Conservation (phyloP, 64 coral and sea anemone genomes). For the Porites australiensis region DNA sequence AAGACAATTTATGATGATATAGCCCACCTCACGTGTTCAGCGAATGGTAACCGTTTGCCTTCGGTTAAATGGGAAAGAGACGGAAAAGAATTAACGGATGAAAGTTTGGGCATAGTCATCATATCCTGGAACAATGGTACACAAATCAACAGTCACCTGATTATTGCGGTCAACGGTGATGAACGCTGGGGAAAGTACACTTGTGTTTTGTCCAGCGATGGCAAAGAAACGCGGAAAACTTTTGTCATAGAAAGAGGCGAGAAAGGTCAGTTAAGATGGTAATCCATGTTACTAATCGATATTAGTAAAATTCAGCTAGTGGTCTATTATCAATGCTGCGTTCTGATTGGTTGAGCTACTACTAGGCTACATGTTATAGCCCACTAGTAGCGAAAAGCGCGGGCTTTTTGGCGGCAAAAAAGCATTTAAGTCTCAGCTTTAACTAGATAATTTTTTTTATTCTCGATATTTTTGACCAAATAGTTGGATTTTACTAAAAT, state of each 20-base stretch:
- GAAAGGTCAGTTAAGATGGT: no score
- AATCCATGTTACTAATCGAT: no score
- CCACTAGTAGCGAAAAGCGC: no score
- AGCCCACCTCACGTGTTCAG: neutral
- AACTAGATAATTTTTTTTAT: no score
- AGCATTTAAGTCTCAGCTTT: no score
- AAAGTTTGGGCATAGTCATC: neutral
- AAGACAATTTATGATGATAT: neutral
- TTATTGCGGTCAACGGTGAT: constrained; percentile 9
- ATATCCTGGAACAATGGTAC: constrained; percentile 10
- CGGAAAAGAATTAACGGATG: neutral
- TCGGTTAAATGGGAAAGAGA: neutral
- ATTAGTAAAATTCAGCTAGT: no score
- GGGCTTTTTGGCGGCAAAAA: no score
- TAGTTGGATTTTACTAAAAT: no score
- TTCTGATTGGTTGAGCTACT: no score
- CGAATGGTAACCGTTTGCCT: neutral
- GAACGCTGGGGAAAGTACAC: constrained; percentile 6
- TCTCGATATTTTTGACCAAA: no score
- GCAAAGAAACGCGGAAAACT: neutral
- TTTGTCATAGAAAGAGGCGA: neutral
- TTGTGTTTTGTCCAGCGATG: neutral
- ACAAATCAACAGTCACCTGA: neutral
- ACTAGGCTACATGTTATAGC: no score
- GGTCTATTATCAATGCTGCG: no score